These are phyloP conservation scores for Paracentrotus lividus DNA, from an alignment of 53 echinoderm and acorn worm species.

Conservation along the genomic window DNA sequence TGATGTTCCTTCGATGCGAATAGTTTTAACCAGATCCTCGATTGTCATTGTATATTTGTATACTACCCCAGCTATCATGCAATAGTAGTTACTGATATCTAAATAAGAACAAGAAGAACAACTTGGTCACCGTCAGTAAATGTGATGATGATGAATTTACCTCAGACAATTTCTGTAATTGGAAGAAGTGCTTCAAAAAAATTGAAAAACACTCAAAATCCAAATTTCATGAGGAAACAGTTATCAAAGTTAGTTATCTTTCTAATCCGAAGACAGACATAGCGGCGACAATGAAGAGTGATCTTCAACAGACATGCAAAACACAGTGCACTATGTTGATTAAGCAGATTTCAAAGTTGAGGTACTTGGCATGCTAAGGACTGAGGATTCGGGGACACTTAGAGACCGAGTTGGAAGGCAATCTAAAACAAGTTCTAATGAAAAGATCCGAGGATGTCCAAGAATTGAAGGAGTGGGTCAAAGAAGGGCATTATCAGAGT, in stretches of 20 bases:
- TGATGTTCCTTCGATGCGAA: too few relatives aligned
- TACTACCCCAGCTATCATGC: too few relatives aligned
- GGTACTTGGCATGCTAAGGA: neutral
- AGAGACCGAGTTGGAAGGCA: neutral
- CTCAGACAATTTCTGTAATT: neutral
- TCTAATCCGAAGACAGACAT: neutral
- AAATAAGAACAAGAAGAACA: neutral
- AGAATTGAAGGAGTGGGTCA: neutral
- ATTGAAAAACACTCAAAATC: conserved; percentile 3
- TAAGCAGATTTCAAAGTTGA: neutral
- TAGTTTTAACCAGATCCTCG: too few relatives aligned
- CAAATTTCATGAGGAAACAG: neutral
- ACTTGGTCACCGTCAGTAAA: neutral
- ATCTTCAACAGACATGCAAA: neutral
- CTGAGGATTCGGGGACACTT: neutral
- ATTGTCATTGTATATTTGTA: too few relatives aligned
- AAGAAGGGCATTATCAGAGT: neutral
- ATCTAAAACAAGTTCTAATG: neutral
- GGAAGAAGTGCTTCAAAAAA: neutral
- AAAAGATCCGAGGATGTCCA: neutral
- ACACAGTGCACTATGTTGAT: neutral
- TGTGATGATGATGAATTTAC: neutral
- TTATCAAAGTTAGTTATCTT: neutral
- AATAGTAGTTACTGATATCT: too few relatives aligned
- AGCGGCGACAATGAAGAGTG: neutral